phyloP scores from a whole-genome alignment of 2,888 invertebrate genomes.

The Abrostola tripartita region DNA sequence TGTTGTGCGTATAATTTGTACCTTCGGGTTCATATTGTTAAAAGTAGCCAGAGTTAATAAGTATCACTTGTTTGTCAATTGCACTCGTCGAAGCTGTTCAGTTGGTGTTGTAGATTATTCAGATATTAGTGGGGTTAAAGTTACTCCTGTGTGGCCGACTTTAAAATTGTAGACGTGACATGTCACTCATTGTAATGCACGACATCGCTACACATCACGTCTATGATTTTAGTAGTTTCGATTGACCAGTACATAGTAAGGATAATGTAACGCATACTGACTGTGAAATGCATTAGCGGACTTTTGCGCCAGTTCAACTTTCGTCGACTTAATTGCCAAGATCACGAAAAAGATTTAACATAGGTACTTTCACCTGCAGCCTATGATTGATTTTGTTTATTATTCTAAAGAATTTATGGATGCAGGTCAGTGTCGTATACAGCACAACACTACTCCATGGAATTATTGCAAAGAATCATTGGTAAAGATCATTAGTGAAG shows the following conservation, averaged over 20 bases:
- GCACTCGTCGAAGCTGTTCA: slow-evolving; percentile 85
- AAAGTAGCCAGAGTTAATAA: slow-evolving; percentile 82
- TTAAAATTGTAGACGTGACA: slow-evolving; percentile 66
- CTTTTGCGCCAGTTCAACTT: slow-evolving; percentile 44
- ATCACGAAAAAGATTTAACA: slow-evolving; percentile 13
- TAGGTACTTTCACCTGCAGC: too few relatives aligned
- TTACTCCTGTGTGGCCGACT: slow-evolving; percentile 64
- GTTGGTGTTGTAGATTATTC: slow-evolving; percentile 79
- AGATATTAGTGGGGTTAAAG: slow-evolving; percentile 71
- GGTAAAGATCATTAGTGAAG: too few relatives aligned
- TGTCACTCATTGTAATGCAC: slow-evolving; percentile 45
- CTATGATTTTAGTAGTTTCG: slow-evolving; percentile 64
- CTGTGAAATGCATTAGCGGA: slow-evolving; percentile 44
- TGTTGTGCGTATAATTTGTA: slow-evolving; percentile 77
- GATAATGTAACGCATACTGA: slow-evolving; percentile 68
- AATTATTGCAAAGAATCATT: too few relatives aligned
- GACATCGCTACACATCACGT: slow-evolving; percentile 51
- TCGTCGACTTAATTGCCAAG: slow-evolving; percentile 17
- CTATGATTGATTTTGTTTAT: too few relatives aligned
- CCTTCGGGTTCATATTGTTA: slow-evolving; percentile 84
- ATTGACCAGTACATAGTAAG: slow-evolving; percentile 56
- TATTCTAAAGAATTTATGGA: too few relatives aligned
- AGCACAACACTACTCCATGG: too few relatives aligned
- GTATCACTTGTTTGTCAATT: slow-evolving; percentile 88
- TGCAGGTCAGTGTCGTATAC: too few relatives aligned